Conservation (phyloP, 1,140 invertebrate species). For the Campoletis sonorensis region DNA sequence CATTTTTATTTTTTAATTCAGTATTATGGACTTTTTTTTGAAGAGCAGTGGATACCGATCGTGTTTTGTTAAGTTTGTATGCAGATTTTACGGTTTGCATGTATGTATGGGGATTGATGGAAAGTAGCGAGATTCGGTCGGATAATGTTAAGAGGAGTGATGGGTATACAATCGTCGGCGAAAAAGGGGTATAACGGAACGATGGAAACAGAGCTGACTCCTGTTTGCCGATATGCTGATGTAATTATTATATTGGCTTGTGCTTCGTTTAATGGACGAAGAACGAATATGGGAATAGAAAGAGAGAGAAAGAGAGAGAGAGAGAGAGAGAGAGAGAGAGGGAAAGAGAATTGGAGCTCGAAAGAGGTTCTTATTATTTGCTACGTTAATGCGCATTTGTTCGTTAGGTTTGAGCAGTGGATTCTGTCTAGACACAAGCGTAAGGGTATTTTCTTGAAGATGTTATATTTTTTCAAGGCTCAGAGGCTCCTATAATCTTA, state of each 20-base stretch:
- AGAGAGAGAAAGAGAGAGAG: not conserved
- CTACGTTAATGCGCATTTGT: conserved; percentile 57
- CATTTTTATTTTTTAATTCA: not conserved
- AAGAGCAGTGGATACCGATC: no score
- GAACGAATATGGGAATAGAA: not conserved
- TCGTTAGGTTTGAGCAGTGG: conserved; percentile 32
- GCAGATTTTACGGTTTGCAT: not conserved
- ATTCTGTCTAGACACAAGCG: conserved; percentile 32
- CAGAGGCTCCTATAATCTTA: not conserved
- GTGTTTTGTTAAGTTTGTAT: not conserved
- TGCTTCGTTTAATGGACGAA: not conserved
- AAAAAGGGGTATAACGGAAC: conserved; percentile 32
- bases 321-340: not conserved
- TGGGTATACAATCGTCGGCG: conserved; percentile 26
- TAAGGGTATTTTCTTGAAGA: not conserved
- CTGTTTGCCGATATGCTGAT: conserved; percentile 77
- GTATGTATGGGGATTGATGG: conserved; percentile 1
- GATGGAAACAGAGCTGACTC: conserved; percentile 66
- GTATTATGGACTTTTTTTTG: not conserved
- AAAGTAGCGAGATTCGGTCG: not conserved
- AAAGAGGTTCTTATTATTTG: conserved; percentile 63
- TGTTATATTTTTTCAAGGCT: not conserved
- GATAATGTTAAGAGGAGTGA: conserved; percentile 13
- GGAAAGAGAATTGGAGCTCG: not conserved
- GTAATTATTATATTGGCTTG: conserved; percentile 76